Base-by-base conservation (phyloP, 2,888 invertebrate genomes). In the Deilephila elpenor region DNA sequence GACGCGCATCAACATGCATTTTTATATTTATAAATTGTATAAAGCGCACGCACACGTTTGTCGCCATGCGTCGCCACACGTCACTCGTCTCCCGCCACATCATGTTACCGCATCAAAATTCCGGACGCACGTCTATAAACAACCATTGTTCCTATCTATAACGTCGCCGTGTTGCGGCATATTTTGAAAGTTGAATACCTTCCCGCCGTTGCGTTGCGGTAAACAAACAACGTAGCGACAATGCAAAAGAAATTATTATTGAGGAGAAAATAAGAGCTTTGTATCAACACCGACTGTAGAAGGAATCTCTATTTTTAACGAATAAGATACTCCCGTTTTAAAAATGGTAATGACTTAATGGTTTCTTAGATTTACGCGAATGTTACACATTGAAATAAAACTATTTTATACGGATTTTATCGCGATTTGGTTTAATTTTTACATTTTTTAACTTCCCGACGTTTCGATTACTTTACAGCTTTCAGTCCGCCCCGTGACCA, bases 61-160 rank as follows among this genome's bases (percentile, higher is more conserved):
- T 71, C 44, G 17, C 60, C 59, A 37, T 37, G 71, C 59, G 32
- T 32, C 5, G 34, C 19, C 32, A 8, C 20, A 20, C 70, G 53
- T 25, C 25, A 20, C 44, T 19, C 32, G 34, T 78, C 56, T n/a
- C 60, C 82, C 78, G 75, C 80, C 80, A 81, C 81, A 86, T 83
- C 78, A 77, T 76, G 76, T 79, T 78, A 78, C 77, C 81, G 82
- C 84, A 86, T 89, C 89, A 86, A 89, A 89, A 90, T 91, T 89
- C 89, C 88, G 83, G 80, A 81, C 83, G 82, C 82, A 80, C 79
- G 78, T 82, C 84, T 85, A 85, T 88, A 91, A 92, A 91, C 91
- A 91, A 80, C 85, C 85, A 93, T 93, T 93, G 93, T 93, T 88
- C 83, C 78, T 76, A 79, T 81, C 83, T 82, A 83, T 83, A 83